Evolutionary conservation across 1,140 invertebrate genomes (phyloP).

Genomic region (Drosophila cardini): DNA sequence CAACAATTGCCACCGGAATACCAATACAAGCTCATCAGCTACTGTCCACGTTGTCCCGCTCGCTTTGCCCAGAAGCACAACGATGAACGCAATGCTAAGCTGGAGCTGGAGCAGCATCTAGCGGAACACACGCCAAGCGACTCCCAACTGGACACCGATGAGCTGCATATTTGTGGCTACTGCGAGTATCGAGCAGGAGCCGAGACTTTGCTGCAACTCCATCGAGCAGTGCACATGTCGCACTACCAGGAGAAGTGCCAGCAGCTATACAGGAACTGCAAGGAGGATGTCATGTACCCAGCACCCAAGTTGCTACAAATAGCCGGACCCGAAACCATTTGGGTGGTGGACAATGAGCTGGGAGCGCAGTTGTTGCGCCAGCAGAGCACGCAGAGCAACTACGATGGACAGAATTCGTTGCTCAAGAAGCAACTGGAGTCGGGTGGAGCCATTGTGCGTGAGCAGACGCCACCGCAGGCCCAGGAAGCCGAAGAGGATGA

Average conservation of each 20-base stretch:
- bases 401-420: conserved; percentile 66
- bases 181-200: conserved; percentile 92
- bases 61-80: conserved; percentile 87
- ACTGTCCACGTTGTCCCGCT: conserved; percentile 91
- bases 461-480: conserved; percentile 27
- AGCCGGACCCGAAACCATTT: conserved; percentile 83
- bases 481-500: conserved; percentile 48
- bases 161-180: conserved; percentile 88
- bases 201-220: conserved; percentile 89
- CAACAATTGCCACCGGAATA: conserved; percentile 79
- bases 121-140: conserved; percentile 86
- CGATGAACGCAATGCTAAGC: conserved; percentile 83
- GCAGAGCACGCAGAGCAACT: conserved; percentile 64
- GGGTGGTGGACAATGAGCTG: conserved; percentile 84
- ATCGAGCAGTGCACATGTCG: conserved; percentile 91
- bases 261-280: conserved; percentile 88
- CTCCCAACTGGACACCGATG: conserved; percentile 23
- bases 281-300: conserved; percentile 87
- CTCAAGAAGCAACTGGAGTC: conserved; percentile 80
- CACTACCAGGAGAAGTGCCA: conserved; percentile 93
- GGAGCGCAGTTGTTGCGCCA: conserved; percentile 71
- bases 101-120: conserved; percentile 86
- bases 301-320: conserved; percentile 87
- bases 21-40: conserved; percentile 83
- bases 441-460: conserved; percentile 17